Base-by-base conservation (phyloP, 2,888 invertebrate species). In the Xestobium rufovillosum region DNA sequence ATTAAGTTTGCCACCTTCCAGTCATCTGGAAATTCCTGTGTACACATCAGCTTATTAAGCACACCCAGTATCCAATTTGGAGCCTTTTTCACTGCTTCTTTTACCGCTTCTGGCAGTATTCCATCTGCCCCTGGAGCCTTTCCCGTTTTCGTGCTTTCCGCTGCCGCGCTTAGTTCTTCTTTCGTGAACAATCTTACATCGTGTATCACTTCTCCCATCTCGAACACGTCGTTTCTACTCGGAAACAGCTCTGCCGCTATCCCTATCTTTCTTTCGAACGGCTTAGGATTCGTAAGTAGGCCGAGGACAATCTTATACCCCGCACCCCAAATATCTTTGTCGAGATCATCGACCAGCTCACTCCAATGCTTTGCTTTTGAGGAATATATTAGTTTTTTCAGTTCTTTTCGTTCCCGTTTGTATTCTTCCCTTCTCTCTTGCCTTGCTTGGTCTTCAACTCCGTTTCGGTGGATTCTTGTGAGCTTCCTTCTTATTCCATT, bases 111-210 rank as follows among this genome's bases (percentile, higher is more conserved):
- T 3, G 34, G 4, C n/a, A 44, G 45, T 8, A 50, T 40, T 4
- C 42, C 43, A 17, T 43, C 45, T 1, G 45, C 41, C 3, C 43
- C 48, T n/a, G 43, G 40, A 1, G 46, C 46, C 16, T 45, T 48
- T 6, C 25, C 14, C 14, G 28, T 39, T 2, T 29, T 23, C 6
- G 44, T 15, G 8, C 31, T 36, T 6, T 3, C 10, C 2, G 32
- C 32, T 2, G 39, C 45, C 14, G 12, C 26, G n/a, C 4, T 6
- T 6, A 48, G 38, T 10, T 44, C 41, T 6, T 37, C 31, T 28
- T 26, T 10, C 4, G 31, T 41, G 27, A 46, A 41, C 23, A 8
- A n/a, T 23, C n/a, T n/a, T 9, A n/a, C 8, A n/a, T 9, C n/a
- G n/a, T 8, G 8, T 23, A n/a, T n/a, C 23, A 8, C 23, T n/a